Evolutionary conservation across 2,888 invertebrate species (phyloP), one percentile per base, ranked within the genome.

Genomic region (Ennomos fuscantarius): DNA sequence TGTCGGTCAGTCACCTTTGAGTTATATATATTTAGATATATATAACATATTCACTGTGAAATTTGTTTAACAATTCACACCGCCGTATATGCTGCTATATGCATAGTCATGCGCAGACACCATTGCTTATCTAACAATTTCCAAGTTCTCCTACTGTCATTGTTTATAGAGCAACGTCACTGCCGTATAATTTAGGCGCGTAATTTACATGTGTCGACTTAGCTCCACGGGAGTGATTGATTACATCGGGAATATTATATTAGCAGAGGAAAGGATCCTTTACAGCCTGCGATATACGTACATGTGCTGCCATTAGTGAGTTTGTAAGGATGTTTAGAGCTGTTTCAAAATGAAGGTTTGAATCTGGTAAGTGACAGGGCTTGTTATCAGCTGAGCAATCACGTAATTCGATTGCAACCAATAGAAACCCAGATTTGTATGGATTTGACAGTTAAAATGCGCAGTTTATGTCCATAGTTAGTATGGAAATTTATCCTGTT

Each of bases 171-270:
- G 63, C 61, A 57, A 41, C 67, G 59, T 70, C 57, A 52, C 81
- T 84, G 83, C 76, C 82, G 82, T 79, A 82, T 87, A 88, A 89
- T 88, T 88, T 83, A 79, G 69, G 81, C 76, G 78, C 74, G 73
- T 83, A 87, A 88, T 89, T 88, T 88, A 89, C 89, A 89, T 88
- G 86, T 89, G 90, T 89, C 89, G 89, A 89, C 89, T 89, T 90
- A 89, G 83, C 87, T 81, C 81, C 81, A 86, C 85, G 78, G 58
- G 73, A 55, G 84, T 89, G 89, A 90, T 90, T 89, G 90, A 90
- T 90, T 89, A 80, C 81, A 78, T 81, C 70, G 77, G 82, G 79
- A 84, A 57, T 83, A 88, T 88, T 84, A 84, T 85, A 86, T 81
- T 78, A 79, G 68, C 70, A 65, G 60, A 63, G 61, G 62, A 64